A percentile compares a stretch with the other conserved stretches of the same genome.
These are phyloP conservation scores for Monopis laevigella DNA, from an alignment of 2,888 invertebrate species.

Conservation along the genomic window DNA sequence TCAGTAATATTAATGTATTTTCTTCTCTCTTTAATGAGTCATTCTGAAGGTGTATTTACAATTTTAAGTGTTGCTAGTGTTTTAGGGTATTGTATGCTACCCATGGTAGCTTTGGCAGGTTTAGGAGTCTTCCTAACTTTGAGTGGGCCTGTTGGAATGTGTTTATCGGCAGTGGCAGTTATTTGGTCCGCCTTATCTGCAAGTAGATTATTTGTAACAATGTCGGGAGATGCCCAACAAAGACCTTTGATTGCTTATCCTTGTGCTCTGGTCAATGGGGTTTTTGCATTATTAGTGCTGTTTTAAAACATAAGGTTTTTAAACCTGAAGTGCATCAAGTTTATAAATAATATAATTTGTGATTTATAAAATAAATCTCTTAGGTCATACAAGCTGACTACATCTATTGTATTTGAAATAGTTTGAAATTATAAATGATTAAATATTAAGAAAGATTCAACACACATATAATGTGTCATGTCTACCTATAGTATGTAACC, in stretches of 20 bases:
- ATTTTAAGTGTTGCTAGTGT: constrained; percentile 85
- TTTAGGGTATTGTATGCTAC: constrained; percentile 92
- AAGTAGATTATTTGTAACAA: constrained; percentile 90
- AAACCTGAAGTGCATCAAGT: no score
- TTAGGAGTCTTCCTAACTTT: constrained; percentile 80
- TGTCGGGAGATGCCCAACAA: constrained; percentile 87
- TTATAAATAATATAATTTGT: neutral
- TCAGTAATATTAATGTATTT: constrained; percentile 92
- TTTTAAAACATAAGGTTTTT: constrained; percentile 79
- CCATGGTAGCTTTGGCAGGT: constrained; percentile 88
- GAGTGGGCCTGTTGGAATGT: constrained; percentile 75
- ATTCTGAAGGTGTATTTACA: constrained; percentile 74
- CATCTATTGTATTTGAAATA: neutral
- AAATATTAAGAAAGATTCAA: no score
- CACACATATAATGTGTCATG: no score
- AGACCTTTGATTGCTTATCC: constrained; percentile 91
- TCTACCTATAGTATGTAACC: no score
- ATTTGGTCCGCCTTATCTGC: constrained; percentile 93
- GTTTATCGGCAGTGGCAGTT: constrained; percentile 74
- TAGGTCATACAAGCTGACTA: neutral
- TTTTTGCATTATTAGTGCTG: constrained; percentile 90
- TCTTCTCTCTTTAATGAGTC: constrained; percentile 82
- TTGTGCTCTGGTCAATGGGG: constrained; percentile 90
- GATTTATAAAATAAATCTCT: neutral
- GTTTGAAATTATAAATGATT: no score